phyloP scores from a whole-genome alignment of 2,113 vertebrate genomes.

The Onychostruthus taczanowskii region DNA sequence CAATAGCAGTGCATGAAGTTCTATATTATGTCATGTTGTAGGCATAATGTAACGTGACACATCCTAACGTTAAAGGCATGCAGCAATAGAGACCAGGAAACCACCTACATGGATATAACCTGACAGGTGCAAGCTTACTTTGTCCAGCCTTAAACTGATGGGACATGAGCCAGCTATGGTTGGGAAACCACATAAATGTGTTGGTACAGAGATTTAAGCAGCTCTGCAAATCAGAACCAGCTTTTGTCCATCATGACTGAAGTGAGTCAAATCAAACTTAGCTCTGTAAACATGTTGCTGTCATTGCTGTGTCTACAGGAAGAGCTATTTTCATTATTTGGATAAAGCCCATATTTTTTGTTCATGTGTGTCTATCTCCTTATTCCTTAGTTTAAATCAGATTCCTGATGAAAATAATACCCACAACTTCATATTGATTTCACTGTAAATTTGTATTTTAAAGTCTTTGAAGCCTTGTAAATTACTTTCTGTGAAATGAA shows the following conservation, averaged over 20 bases:
- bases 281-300: background rate
- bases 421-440: background rate
- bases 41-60: slow-evolving; percentile 29
- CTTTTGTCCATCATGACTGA: background rate
- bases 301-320: background rate
- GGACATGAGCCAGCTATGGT: background rate
- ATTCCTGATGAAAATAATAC: background rate
- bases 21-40: background rate
- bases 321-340: background rate
- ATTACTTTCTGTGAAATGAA: background rate
- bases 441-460: background rate
- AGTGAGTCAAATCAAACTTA: background rate
- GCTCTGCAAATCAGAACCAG: slow-evolving; percentile 15
- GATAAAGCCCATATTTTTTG: background rate
- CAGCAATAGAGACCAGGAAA: background rate
- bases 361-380: background rate
- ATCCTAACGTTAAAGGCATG: slow-evolving; percentile 13
- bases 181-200: background rate
- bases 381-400: background rate
- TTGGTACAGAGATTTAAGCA: background rate
- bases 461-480: background rate
- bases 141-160: background rate
- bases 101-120: background rate
- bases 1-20: background rate
- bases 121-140: slow-evolving; percentile 5